Evolutionary conservation across 2,113 vertebrate species (phyloP).

Genomic region (Myocastor coypus): DNA sequence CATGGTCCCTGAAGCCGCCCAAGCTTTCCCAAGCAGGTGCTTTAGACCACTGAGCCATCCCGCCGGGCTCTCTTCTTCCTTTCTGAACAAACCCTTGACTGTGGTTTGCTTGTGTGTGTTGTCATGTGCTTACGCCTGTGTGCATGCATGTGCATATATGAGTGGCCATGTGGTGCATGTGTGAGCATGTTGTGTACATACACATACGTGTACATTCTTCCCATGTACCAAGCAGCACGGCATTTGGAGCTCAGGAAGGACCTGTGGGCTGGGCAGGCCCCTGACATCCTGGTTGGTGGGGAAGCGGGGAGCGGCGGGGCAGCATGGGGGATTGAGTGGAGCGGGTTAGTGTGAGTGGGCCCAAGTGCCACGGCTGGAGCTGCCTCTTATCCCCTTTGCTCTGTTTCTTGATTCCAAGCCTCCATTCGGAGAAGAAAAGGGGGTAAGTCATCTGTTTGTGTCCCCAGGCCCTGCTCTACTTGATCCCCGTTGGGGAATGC

Average conservation of each 20-base stretch:
- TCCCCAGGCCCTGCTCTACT: conserved; percentile 38
- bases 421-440: conserved; percentile 98
- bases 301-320: not conserved
- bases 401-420: conserved; percentile 93
- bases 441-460: conserved; percentile 91
- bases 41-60: too few species aligned
- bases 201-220: too few species aligned
- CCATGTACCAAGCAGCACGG: rapidly evolving
- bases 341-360: conserved; percentile 80
- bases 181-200: not conserved
- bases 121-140: not conserved
- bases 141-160: not conserved
- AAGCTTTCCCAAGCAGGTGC: too few species aligned
- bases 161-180: not conserved
- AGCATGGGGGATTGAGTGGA: not conserved
- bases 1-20: too few species aligned
- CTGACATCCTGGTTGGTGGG: not conserved
- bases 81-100: not conserved
- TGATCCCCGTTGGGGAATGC: not conserved
- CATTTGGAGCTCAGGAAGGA: not conserved
- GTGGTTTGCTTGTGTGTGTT: not conserved
- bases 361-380: conserved; percentile 39
- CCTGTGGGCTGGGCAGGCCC: not conserved
- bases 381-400: conserved; percentile 79
- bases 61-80: too few species aligned